Evolutionary conservation across 2,888 invertebrate genomes (phyloP).

Genomic region (Phasia obesa): DNA sequence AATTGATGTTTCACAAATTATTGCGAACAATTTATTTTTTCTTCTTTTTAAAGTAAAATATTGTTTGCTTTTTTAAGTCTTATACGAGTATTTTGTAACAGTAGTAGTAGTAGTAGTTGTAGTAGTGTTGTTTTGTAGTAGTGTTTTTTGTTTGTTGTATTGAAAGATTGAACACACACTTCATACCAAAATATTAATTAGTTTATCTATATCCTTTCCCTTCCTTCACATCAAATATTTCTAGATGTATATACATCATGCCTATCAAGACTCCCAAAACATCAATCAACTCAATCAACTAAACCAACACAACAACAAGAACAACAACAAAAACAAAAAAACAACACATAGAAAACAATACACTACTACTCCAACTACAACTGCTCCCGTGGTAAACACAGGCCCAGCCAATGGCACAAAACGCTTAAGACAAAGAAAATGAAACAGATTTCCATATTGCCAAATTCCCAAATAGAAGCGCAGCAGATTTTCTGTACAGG

Average conservation of each 20-base stretch:
- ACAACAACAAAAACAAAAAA: conserved; percentile 73
- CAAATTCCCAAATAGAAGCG: background rate
- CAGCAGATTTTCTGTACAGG: background rate
- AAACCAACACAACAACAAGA: conserved; percentile 25
- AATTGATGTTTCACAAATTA: no score
- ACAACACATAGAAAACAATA: conserved; percentile 74
- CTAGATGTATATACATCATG: conserved; percentile 66
- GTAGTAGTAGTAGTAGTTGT: background rate
- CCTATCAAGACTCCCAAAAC: conserved; percentile 43
- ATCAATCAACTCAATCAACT: conserved; percentile 41
- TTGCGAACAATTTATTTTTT: no score
- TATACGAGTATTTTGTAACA: no score
- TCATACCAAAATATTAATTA: conserved; percentile 40
- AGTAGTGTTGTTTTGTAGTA: conserved; percentile 42
- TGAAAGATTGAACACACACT: conserved; percentile 6
- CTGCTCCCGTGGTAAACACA: conserved; percentile 1
- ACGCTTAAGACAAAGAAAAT: conserved; percentile 58
- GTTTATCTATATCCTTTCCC: conserved; percentile 46
- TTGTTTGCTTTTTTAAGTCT: no score
- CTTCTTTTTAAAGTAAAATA: no score
- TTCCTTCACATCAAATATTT: conserved; percentile 39
- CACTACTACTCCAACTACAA: conserved; percentile 30
- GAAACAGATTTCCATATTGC: background rate
- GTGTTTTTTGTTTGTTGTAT: conserved; percentile 41
- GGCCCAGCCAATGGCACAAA: conserved; percentile 32